Evolutionary conservation across 2,113 vertebrate genomes (phyloP).

Genomic region (Cavia porcellus): DNA sequence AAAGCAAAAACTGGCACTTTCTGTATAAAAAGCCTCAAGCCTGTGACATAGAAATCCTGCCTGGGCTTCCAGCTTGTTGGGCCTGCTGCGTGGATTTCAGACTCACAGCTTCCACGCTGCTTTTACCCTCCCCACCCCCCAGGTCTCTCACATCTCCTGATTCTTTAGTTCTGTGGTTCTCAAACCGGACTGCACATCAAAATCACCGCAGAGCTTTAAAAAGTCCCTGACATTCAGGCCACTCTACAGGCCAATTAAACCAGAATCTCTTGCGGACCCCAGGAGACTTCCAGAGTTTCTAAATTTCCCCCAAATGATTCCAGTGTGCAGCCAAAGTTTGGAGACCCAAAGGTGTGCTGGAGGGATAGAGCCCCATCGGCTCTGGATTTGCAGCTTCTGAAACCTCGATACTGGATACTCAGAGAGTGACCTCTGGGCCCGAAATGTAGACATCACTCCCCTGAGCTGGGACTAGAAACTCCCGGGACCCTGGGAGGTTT

Average conservation of each 20-base stretch:
- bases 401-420: fast-evolving
- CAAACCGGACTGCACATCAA: not conserved
- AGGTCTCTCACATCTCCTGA: not conserved
- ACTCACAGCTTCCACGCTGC: not conserved
- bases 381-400: not conserved
- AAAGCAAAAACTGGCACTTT: not conserved
- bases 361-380: not conserved
- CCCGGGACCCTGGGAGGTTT: not conserved
- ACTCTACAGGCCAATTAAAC: not conserved
- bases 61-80: not conserved
- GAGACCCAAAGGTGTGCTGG: not conserved
- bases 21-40: not conserved
- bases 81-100: not conserved
- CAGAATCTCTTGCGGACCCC: not conserved
- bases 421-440: not conserved
- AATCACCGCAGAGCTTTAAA: not conserved
- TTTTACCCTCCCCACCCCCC: not conserved
- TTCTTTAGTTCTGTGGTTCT: not conserved
- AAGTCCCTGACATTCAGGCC: not conserved
- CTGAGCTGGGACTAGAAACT: too few relatives aligned
- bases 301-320: not conserved
- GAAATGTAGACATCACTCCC: too few relatives aligned
- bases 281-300: not conserved
- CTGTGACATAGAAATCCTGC: not conserved
- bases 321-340: not conserved